Conservation (phyloP, 2,113 vertebrate genomes). For the Megaceryle maxima region DNA sequence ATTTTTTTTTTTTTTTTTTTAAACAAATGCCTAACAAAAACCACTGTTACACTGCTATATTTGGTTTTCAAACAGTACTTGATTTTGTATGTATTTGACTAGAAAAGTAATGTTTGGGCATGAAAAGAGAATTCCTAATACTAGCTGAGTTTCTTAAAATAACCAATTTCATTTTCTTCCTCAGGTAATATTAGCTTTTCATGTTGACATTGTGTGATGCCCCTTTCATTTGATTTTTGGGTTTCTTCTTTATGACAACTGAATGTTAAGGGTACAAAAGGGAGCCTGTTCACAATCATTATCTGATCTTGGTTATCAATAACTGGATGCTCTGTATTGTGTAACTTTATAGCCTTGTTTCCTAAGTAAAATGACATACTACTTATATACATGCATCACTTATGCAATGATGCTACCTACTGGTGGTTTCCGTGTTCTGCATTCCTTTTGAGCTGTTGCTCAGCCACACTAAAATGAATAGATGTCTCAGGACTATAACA, state of each 20-base stretch:
- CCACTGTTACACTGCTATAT: not conserved
- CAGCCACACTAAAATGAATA: not conserved
- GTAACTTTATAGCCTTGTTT: not conserved
- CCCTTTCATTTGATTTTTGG: not conserved
- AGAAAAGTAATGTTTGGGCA: constrained; percentile 9
- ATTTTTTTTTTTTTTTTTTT: not conserved
- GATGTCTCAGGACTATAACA: not conserved
- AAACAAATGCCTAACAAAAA: not conserved
- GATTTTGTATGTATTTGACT: constrained; percentile 22
- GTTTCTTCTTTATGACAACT: not conserved
- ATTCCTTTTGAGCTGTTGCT: not conserved
- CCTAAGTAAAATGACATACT: not conserved
- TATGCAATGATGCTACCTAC: not conserved
- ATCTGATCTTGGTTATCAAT: not conserved
- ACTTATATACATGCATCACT: not conserved
- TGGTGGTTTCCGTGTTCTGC: not conserved
- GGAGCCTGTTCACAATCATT: not conserved
- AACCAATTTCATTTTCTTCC: constrained; percentile 27
- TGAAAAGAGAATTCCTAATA: constrained; percentile 4
- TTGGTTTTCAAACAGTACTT: constrained; percentile 44
- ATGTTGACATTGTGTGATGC: not conserved
- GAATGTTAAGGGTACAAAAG: not conserved
- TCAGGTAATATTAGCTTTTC: not conserved
- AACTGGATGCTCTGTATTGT: not conserved
- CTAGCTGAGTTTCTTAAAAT: constrained; percentile 41